A percentile compares a stretch with the other conserved stretches of the same genome.
Evolutionary conservation across 2,888 invertebrate species (phyloP).

Genomic region (Platycnemis pennipes): DNA sequence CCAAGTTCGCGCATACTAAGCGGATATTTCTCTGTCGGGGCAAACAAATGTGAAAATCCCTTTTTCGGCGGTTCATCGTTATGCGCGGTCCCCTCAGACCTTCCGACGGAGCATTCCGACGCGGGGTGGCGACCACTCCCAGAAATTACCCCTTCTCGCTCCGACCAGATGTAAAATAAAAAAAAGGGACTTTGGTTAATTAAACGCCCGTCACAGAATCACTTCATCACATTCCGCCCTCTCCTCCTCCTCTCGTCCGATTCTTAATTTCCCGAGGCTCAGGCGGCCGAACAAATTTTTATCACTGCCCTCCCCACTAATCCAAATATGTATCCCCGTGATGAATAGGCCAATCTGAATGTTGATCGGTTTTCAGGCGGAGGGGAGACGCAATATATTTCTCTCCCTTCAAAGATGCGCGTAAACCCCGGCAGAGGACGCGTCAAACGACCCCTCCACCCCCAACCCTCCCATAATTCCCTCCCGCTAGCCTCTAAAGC

Average conservation of each 20-base stretch:
- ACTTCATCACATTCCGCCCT: conserved; percentile 54
- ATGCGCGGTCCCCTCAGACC: neutral
- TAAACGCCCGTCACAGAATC: conserved; percentile 67
- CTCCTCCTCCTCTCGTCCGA: neutral
- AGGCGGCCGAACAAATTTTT: conserved; percentile 58
- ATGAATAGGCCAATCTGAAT: conserved; percentile 63
- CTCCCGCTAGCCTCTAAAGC: neutral
- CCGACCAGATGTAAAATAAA: neutral
- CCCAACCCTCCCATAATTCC: neutral
- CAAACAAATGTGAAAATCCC: neutral
- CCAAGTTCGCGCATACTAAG: neutral
- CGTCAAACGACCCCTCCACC: neutral
- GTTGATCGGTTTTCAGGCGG: conserved; percentile 57
- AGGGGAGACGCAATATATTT: conserved; percentile 41
- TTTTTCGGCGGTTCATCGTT: neutral
- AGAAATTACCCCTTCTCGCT: conserved; percentile 43
- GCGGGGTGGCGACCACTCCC: conserved; percentile 24
- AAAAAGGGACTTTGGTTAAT: conserved; percentile 60
- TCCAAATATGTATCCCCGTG: conserved; percentile 64
- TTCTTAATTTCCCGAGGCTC: conserved; percentile 61
- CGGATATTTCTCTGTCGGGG: neutral
- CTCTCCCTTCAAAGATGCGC: conserved; percentile 48
- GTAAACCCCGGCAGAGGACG: neutral
- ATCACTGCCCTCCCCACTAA: conserved; percentile 60
- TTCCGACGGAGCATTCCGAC: neutral